phyloP scores from a whole-genome alignment of 2,113 vertebrate species.

The Tricholaema leucomelas region DNA sequence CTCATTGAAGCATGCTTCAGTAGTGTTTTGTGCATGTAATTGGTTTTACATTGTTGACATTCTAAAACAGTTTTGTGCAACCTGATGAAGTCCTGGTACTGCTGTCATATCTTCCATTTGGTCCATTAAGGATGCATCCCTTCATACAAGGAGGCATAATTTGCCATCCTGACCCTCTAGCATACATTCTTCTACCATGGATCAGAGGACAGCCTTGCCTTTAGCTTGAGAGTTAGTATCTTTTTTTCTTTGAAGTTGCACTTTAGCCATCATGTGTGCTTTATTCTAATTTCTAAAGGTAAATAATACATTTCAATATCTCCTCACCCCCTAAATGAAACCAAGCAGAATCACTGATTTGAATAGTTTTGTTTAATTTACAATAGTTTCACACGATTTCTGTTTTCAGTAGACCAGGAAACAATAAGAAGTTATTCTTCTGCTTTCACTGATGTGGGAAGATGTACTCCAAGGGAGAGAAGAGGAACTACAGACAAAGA shows the following conservation, averaged over 20 bases:
- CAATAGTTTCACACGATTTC: background rate
- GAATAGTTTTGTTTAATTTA: background rate
- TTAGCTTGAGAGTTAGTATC: background rate
- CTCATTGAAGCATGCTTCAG: constrained; percentile 38
- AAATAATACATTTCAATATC: background rate
- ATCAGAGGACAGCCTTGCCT: background rate
- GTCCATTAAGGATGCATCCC: background rate
- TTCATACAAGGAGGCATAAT: background rate
- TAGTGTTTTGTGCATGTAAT: constrained; percentile 24
- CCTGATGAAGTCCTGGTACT: background rate
- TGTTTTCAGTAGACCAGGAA: constrained; percentile 86
- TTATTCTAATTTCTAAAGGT: background rate
- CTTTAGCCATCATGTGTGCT: background rate
- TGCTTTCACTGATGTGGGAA: constrained; percentile 82
- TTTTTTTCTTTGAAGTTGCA: background rate
- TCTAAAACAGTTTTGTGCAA: background rate
- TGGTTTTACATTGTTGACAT: background rate
- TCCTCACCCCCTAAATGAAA: background rate
- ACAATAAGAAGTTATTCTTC: constrained; percentile 85
- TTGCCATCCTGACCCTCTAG: background rate
- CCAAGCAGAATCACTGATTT: background rate
- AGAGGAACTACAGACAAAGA: constrained; percentile 89
- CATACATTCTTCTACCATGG: background rate
- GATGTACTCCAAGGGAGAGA: constrained; percentile 82
- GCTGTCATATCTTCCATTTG: background rate